Conservation (phyloP, 2,888 invertebrate species). For the Thereva unica region DNA sequence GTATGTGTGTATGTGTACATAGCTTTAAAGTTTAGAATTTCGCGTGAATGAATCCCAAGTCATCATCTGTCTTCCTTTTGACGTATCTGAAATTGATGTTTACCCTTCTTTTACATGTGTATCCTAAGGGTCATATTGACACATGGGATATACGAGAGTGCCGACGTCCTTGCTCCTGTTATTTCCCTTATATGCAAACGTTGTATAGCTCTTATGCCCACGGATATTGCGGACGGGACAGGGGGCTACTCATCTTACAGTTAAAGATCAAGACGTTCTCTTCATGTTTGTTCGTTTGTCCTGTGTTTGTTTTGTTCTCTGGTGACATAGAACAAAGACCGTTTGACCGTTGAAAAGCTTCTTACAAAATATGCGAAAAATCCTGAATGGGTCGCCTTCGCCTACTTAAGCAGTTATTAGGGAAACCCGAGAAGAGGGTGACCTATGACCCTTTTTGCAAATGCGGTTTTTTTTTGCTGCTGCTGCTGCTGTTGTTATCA, state of each 20-base stretch:
- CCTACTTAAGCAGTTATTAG: constrained; percentile 13
- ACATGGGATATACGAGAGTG: constrained; percentile 36
- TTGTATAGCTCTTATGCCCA: neutral
- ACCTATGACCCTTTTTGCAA: too few species aligned
- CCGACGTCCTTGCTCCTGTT: constrained; percentile 24
- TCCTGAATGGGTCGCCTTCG: constrained; percentile 19
- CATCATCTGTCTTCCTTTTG: constrained; percentile 40
- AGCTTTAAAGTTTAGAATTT: constrained; percentile 35
- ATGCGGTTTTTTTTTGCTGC: too few species aligned
- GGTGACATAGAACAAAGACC: constrained; percentile 12
- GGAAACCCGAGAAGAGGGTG: constrained; percentile 18
- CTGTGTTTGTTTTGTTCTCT: constrained; percentile 18
- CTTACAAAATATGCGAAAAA: constrained; percentile 21
- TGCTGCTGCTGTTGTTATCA: too few species aligned
- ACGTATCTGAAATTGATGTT: constrained; percentile 42
- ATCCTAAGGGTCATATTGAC: constrained; percentile 42
- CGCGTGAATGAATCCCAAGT: constrained; percentile 40
- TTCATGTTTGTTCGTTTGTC: constrained; percentile 21
- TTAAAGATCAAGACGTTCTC: constrained; percentile 19
- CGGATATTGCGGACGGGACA: constrained; percentile 4
- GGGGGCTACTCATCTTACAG: constrained; percentile 16
- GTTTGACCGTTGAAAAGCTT: constrained; percentile 21
- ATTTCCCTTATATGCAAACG: neutral
- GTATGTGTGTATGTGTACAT: neutral
- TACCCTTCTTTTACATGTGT: constrained; percentile 41